These are phyloP conservation scores for Nothura maculosa DNA, from an alignment of 2,797 vertebrate species.

Conservation along the genomic window DNA sequence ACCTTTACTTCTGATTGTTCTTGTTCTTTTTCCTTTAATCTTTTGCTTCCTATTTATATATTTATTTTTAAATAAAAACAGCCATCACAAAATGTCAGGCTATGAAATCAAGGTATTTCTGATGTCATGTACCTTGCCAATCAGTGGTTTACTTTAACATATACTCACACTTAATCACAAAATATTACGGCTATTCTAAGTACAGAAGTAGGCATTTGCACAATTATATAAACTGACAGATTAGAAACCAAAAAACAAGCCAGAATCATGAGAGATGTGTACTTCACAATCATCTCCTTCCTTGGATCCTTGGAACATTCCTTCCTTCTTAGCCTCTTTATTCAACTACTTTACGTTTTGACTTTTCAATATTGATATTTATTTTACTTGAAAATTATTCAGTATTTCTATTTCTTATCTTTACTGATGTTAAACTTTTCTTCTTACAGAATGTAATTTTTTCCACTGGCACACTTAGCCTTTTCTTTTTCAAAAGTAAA, in stretches of 20 bases:
- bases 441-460: background rate
- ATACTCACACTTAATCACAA: background rate
- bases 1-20: background rate
- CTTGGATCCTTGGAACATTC: background rate
- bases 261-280: background rate
- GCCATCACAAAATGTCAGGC: background rate
- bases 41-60: background rate
- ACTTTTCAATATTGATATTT: background rate
- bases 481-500: background rate
- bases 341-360: fast-evolving
- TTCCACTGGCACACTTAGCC: background rate
- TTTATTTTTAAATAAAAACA: background rate
- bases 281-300: background rate
- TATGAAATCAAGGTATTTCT: background rate
- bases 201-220: background rate
- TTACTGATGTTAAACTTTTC: background rate
- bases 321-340: background rate
- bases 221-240: background rate
- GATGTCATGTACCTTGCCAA: background rate
- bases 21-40: background rate
- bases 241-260: background rate
- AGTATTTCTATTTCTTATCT: background rate
- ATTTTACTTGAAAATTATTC: background rate
- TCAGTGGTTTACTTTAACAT: background rate
- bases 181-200: background rate